Percentiles rank a stretch among this genome's conserved stretches.
These are phyloP conservation scores for Puffinus mauretanicus DNA, from an alignment of 2,113 vertebrate genomes.

Conservation along the genomic window DNA sequence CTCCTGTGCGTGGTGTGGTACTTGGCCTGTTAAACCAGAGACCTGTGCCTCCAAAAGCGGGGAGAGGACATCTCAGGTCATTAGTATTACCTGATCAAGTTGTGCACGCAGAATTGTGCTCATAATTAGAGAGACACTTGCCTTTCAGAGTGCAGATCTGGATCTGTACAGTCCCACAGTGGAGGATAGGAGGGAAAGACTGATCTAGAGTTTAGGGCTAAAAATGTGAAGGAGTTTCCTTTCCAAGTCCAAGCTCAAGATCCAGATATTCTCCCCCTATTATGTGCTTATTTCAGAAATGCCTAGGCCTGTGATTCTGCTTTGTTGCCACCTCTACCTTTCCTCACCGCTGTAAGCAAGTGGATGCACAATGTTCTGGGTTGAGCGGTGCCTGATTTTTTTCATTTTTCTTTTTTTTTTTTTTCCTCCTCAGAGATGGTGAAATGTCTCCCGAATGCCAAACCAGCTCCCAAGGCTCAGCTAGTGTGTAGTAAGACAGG, in stretches of 20 bases:
- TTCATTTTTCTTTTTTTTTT: neutral
- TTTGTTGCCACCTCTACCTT: neutral
- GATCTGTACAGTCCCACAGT: neutral
- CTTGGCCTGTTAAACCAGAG: neutral
- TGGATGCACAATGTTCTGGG: neutral
- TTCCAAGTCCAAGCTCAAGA: neutral
- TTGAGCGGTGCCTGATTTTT: neutral
- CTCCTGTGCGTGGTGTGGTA: neutral
- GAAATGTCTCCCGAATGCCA: conserved; percentile 85
- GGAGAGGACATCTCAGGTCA: neutral
- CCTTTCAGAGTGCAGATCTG: neutral
- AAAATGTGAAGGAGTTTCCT: neutral
- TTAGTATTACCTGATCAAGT: neutral
- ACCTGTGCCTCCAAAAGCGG: neutral
- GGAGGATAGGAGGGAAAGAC: neutral
- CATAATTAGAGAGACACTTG: neutral
- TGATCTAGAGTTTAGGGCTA: neutral
- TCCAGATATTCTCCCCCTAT: neutral
- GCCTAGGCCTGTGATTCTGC: neutral
- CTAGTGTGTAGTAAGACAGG: conserved; percentile 85
- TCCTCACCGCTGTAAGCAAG: neutral
- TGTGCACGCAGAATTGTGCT: neutral
- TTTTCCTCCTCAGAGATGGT: conserved; percentile 80
- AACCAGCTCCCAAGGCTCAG: conserved; percentile 79
- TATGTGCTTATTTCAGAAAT: neutral